Percentiles rank a stretch among this genome's conserved stretches.
These are phyloP conservation scores for Cichlasoma orientale DNA, from an alignment of 2,797 vertebrate species.

Conservation along the genomic window DNA sequence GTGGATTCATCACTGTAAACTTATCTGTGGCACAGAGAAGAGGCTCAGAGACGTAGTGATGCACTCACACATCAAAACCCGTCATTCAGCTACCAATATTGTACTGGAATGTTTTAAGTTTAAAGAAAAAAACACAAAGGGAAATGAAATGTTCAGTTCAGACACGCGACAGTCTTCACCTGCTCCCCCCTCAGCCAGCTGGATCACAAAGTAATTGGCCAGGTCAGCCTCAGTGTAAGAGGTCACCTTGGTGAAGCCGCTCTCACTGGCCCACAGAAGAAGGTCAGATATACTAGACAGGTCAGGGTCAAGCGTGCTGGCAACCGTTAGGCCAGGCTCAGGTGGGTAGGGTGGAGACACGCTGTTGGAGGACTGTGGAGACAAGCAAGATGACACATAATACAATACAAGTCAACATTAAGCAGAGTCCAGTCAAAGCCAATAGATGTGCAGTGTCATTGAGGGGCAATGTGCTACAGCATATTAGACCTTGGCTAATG, in stretches of 20 bases:
- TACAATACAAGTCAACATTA: neutral
- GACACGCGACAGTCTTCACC: constrained; percentile 60
- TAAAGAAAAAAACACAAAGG: neutral
- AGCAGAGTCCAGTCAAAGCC: neutral
- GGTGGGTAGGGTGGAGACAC: constrained; percentile 75
- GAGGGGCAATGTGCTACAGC: neutral
- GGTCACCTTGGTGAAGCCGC: constrained; percentile 69
- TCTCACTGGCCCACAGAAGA: constrained; percentile 71
- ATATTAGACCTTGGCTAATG: rapidly evolving
- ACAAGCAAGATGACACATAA: constrained; percentile 11
- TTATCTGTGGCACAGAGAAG: constrained; percentile 34
- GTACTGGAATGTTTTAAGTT: neutral
- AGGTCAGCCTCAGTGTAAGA: constrained; percentile 83
- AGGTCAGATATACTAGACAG: constrained; percentile 72
- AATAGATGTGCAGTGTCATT: too few relatives aligned
- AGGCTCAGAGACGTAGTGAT: constrained; percentile 1
- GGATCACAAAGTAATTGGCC: constrained; percentile 83
- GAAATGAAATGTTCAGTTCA: constrained; percentile 14
- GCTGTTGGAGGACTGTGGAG: constrained; percentile 79
- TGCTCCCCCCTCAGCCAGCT: constrained; percentile 63
- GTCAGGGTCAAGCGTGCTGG: constrained; percentile 60
- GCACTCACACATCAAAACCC: neutral
- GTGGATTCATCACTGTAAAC: constrained; percentile 12
- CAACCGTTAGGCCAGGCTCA: constrained; percentile 71
- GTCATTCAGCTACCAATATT: neutral